Conservation (phyloP, 1,140 invertebrate genomes). For the Physella acuta region DNA sequence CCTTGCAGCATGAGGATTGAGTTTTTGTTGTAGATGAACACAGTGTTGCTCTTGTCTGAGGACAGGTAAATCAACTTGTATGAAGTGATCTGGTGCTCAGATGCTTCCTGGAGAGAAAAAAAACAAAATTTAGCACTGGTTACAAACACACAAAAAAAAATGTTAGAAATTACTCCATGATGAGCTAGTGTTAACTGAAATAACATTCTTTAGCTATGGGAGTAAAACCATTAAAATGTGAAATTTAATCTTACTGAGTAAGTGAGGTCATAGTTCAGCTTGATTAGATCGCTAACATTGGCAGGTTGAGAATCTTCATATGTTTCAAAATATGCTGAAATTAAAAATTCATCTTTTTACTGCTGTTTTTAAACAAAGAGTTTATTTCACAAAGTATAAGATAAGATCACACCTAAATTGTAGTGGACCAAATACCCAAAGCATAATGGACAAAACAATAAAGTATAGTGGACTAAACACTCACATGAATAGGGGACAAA, state of each 20-base stretch:
- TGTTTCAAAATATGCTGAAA: constrained; percentile 20
- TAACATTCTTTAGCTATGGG: no score
- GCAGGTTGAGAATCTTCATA: constrained; percentile 12
- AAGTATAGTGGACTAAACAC: no score
- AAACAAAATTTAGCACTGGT: no score
- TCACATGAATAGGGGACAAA: no score
- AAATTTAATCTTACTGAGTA: constrained; percentile 18
- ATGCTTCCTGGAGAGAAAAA: constrained; percentile 18
- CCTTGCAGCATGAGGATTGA: constrained; percentile 17
- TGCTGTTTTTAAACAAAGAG: no score
- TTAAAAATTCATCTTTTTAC: no score
- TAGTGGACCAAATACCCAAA: constrained; percentile 10
- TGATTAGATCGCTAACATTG: neutral
- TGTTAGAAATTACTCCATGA: no score
- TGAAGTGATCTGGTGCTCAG: constrained; percentile 2
- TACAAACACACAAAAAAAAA: no score
- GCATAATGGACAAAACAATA: constrained; percentile 3
- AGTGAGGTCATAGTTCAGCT: constrained; percentile 15
- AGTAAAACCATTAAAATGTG: no score
- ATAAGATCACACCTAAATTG: no score
- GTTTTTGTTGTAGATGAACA: constrained; percentile 9
- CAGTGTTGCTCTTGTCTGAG: neutral
- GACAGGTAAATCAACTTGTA: constrained; percentile 14
- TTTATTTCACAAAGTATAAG: no score
- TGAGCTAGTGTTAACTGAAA: no score